These are phyloP conservation scores for Scolopax bukidnonensis DNA, from an alignment of 2,797 vertebrate species.

Conservation along the genomic window DNA sequence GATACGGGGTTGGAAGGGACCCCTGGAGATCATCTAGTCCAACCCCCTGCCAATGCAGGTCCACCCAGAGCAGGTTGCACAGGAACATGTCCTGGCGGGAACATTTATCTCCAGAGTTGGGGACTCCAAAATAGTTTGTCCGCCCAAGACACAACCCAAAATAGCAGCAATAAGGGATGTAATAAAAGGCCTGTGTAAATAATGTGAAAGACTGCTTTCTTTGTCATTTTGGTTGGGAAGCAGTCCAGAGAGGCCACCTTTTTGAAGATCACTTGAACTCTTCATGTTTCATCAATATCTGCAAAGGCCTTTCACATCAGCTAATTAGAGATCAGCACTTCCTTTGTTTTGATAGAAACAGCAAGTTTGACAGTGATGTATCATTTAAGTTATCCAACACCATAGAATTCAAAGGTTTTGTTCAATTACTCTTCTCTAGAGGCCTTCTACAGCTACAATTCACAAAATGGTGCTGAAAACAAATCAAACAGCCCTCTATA, in stretches of 20 bases:
- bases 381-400: neutral
- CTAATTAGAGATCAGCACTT: neutral
- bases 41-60: too few relatives aligned
- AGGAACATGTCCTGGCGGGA: too few relatives aligned
- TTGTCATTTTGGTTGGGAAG: neutral
- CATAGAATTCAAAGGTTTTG: neutral
- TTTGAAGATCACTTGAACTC: neutral
- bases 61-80: too few relatives aligned
- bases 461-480: neutral
- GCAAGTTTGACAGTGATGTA: neutral
- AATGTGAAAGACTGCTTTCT: neutral
- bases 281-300: neutral
- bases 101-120: too few relatives aligned
- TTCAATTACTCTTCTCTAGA: neutral
- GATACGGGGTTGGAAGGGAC: too few relatives aligned
- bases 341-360: neutral
- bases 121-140: neutral
- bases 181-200: neutral
- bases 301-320: neutral
- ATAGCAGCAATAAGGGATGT: neutral
- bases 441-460: neutral
- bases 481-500: neutral
- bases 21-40: too few relatives aligned
- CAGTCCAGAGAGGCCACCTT: neutral
- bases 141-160: neutral